Evolutionary conservation across 2,113 vertebrate species (phyloP).

Genomic region (Thamnaconus septentrionalis): DNA sequence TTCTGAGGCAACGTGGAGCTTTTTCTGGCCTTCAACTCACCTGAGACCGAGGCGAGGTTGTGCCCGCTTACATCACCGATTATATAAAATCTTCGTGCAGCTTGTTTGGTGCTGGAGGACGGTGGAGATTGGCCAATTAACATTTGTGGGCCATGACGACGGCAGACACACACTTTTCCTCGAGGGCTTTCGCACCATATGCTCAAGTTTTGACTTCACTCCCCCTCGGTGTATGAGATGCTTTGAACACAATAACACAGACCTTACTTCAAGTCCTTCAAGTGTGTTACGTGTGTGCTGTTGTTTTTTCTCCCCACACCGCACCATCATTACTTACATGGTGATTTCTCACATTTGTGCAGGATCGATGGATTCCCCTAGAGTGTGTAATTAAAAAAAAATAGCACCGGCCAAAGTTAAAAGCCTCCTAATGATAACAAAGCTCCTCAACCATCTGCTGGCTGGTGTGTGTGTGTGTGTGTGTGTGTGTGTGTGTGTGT

Average conservation of each 20-base stretch:
- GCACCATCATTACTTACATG: not conserved
- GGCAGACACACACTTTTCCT: conserved; percentile 22
- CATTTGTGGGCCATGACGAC: conserved; percentile 20
- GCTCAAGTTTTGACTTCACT: conserved; percentile 24
- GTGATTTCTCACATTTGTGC: conserved; percentile 2
- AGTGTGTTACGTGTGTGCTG: too few species aligned
- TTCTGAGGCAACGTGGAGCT: too few species aligned
- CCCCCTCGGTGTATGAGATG: conserved; percentile 16
- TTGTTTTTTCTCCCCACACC: not conserved
- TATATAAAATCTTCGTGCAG: not conserved
- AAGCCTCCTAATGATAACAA: conserved; percentile 41
- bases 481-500: conserved; percentile 24
- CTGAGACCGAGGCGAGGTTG: not conserved
- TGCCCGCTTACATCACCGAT: too few species aligned
- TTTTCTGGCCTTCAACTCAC: not conserved
- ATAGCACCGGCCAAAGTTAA: conserved; percentile 26
- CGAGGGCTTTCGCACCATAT: conserved; percentile 25
- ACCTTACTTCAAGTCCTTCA: too few species aligned
- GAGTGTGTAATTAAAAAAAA: conserved; percentile 24
- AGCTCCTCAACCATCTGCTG: conserved; percentile 49
- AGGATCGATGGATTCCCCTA: not conserved
- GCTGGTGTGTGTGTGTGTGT: conserved; percentile 30
- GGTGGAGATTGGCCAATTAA: conserved; percentile 17
- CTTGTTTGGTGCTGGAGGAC: too few species aligned
- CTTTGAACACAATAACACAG: not conserved